phyloP scores from a whole-genome alignment of 2,888 invertebrate species.

The Apodemia hepburni region DNA sequence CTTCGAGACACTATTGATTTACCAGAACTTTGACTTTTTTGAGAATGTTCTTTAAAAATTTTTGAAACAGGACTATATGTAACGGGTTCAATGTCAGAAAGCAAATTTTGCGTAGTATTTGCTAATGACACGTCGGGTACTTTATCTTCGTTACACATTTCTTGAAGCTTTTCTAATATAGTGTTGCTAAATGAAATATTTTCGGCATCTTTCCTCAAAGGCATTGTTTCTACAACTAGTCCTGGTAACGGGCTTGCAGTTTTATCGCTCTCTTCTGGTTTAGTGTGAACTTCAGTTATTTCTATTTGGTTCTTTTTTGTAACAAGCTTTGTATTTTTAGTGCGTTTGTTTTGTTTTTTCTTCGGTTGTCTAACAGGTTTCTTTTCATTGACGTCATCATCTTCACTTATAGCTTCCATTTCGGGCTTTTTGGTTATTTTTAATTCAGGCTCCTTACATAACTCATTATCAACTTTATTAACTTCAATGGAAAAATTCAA shows the following conservation, averaged over 20 bases:
- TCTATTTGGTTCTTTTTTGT: slow-evolving; percentile 25
- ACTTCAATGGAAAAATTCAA: slow-evolving; percentile 49
- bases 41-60: not conserved
- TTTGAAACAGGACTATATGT: not conserved
- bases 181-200: slow-evolving; percentile 41
- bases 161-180: slow-evolving; percentile 48
- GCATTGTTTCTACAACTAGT: slow-evolving; percentile 49
- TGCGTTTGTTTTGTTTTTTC: slow-evolving; percentile 28
- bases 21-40: not conserved
- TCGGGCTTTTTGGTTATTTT: slow-evolving; percentile 34
- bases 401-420: slow-evolving; percentile 43
- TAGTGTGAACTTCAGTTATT: slow-evolving; percentile 21
- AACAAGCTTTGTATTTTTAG: slow-evolving; percentile 29
- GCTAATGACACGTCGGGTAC: slow-evolving; percentile 39
- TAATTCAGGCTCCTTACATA: slow-evolving; percentile 36
- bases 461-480: slow-evolving; percentile 27
- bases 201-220: slow-evolving; percentile 32
- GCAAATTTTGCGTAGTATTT: slow-evolving; percentile 49
- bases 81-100: slow-evolving; percentile 42
- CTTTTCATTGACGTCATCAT: slow-evolving; percentile 26
- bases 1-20: no score
- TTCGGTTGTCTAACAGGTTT: slow-evolving; percentile 23
- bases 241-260: slow-evolving; percentile 54
- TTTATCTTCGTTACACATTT: slow-evolving; percentile 41
- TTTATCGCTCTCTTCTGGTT: slow-evolving; percentile 40